Evolutionary conservation across 2,888 invertebrate genomes (phyloP).

Genomic region (Athalia rosae): DNA sequence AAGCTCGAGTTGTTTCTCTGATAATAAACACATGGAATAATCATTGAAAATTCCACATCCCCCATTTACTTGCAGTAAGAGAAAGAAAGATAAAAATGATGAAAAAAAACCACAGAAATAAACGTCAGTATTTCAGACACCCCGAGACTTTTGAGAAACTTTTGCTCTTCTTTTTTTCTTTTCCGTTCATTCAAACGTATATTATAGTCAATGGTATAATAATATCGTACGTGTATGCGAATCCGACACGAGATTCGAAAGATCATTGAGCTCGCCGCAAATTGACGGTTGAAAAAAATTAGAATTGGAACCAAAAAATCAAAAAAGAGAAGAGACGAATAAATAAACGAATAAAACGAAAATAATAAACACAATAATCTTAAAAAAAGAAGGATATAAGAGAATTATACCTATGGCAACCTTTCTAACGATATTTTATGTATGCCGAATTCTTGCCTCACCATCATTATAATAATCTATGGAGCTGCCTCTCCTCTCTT

Average conservation of each 20-base stretch:
- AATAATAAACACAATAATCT: not conserved
- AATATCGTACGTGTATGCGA: not conserved
- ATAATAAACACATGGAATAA: no score
- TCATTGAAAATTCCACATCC: no score
- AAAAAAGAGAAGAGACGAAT: conserved; percentile 5
- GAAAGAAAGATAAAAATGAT: not conserved
- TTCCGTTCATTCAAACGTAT: no score
- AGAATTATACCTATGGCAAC: conserved; percentile 6
- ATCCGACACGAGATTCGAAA: conserved; percentile 13
- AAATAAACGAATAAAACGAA: not conserved
- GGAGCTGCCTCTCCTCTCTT: no score
- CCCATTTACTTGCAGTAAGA: no score
- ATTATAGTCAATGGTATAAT: no score
- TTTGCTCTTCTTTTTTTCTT: not conserved
- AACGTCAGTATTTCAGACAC: not conserved
- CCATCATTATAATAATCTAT: not conserved
- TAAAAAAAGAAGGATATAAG: not conserved
- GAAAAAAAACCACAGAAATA: no score
- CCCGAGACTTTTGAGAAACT: not conserved
- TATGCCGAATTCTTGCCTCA: conserved; percentile 17
- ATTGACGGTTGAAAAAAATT: not conserved
- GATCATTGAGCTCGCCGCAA: not conserved
- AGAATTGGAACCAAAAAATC: not conserved
- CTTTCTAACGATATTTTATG: conserved; percentile 32
- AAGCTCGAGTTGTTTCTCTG: no score